These are phyloP conservation scores for Peromyscus melanophrys DNA, from an alignment of 2,797 vertebrate species.

Conservation along the genomic window DNA sequence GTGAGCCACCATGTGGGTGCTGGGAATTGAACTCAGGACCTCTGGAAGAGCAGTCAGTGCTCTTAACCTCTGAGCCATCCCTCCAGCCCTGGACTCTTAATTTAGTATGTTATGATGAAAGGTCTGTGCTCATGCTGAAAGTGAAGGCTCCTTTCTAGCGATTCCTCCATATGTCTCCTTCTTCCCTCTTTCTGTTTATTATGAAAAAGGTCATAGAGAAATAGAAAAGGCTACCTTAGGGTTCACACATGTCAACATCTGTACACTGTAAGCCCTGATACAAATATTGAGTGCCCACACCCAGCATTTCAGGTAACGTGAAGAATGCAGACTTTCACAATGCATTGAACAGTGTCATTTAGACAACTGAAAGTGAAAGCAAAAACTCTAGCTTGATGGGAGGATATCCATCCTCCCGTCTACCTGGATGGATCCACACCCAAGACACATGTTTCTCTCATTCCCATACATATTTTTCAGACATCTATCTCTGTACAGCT, in stretches of 20 bases:
- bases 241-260: not conserved
- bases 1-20: too few species aligned
- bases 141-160: not conserved
- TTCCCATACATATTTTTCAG: not conserved
- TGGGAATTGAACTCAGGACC: too few species aligned
- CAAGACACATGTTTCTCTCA: not conserved
- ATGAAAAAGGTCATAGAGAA: not conserved
- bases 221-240: not conserved
- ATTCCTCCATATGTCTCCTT: not conserved
- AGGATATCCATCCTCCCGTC: not conserved
- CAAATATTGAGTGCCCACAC: not conserved
- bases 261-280: not conserved
- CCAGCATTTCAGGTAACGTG: not conserved
- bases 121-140: not conserved
- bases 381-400: not conserved
- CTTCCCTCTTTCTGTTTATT: not conserved
- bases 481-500: not conserved
- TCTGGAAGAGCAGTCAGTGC: too few species aligned
- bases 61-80: too few species aligned
- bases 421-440: not conserved
- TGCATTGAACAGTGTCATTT: not conserved
- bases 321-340: not conserved
- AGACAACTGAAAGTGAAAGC: not conserved
- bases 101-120: conserved; percentile 7
- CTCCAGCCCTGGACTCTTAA: too few species aligned